These are phyloP conservation scores for Doryteuthis pealeii DNA, from an alignment of 1,140 invertebrate genomes.

Conservation along the genomic window DNA sequence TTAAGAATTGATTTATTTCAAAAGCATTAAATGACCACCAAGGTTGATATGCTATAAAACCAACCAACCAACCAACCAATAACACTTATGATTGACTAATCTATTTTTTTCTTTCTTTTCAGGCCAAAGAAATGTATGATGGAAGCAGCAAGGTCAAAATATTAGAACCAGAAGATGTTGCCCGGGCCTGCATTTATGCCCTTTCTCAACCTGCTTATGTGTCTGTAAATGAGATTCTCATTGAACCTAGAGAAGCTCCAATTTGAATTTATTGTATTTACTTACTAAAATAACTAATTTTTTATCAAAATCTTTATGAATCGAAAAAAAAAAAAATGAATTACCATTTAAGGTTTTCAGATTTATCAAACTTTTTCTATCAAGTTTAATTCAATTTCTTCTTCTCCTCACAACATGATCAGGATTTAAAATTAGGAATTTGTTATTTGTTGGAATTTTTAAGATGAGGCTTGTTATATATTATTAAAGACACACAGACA, in stretches of 20 bases:
- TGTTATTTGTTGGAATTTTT: too few relatives aligned
- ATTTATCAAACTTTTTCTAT: too few relatives aligned
- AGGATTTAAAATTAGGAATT: too few relatives aligned
- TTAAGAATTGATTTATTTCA: too few relatives aligned
- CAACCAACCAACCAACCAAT: too few relatives aligned
- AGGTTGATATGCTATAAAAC: too few relatives aligned
- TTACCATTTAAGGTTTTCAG: neutral
- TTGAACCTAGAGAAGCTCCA: conserved; percentile 60
- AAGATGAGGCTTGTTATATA: too few relatives aligned
- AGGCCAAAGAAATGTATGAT: conserved; percentile 52
- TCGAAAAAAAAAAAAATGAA: neutral
- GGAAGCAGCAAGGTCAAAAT: conserved; percentile 42
- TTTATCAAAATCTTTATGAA: neutral
- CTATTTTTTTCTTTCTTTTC: conserved; percentile 21
- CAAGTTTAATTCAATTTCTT: too few relatives aligned
- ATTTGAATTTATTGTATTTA: conserved; percentile 39
- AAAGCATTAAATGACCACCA: too few relatives aligned
- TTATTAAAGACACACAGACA: too few relatives aligned
- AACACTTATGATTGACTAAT: too few relatives aligned
- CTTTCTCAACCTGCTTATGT: conserved; percentile 58
- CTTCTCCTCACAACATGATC: too few relatives aligned
- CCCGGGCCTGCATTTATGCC: conserved; percentile 58
- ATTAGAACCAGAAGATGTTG: conserved; percentile 59
- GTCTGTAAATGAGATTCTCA: conserved; percentile 60
- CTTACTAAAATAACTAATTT: neutral